Conservation (phyloP, 2,888 invertebrate genomes). For the Neocrepidodera transversa region DNA sequence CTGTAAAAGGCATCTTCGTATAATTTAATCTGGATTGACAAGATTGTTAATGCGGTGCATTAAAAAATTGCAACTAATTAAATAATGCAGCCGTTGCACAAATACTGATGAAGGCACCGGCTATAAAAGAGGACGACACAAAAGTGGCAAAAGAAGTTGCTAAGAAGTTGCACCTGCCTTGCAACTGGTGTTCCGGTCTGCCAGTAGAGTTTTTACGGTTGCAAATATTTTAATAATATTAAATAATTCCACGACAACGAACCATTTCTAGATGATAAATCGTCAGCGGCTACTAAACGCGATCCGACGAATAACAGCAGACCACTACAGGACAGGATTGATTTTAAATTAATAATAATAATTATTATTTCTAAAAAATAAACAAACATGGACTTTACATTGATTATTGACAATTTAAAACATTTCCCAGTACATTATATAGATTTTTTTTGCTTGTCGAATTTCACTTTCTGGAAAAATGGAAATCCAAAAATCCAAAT, state of each 20-base stretch:
- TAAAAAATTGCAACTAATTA: slow-evolving; percentile 58
- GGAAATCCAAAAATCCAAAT: too few species aligned
- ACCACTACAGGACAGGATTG: slow-evolving; percentile 20
- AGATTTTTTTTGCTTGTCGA: too few species aligned
- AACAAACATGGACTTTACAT: too few species aligned
- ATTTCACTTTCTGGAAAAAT: too few species aligned
- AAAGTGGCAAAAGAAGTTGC: slow-evolving; percentile 31
- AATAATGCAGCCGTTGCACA: slow-evolving; percentile 57
- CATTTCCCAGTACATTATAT: too few species aligned
- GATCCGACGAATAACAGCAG: slow-evolving; percentile 46
- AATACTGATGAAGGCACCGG: slow-evolving; percentile 52
- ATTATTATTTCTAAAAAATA: too few species aligned
- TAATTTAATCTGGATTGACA: slow-evolving; percentile 56
- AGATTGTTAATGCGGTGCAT: slow-evolving; percentile 55
- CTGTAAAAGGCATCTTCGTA: slow-evolving; percentile 53
- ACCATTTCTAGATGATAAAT: slow-evolving; percentile 58
- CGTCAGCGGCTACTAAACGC: slow-evolving; percentile 46
- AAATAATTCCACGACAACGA: slow-evolving; percentile 56
- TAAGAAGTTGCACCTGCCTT: slow-evolving; percentile 56
- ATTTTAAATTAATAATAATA: too few species aligned
- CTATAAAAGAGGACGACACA: slow-evolving; percentile 28
- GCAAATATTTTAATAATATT: slow-evolving; percentile 60
- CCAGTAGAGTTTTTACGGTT: slow-evolving; percentile 45
- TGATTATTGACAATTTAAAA: too few species aligned
- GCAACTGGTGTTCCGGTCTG: slow-evolving; percentile 55